Evolutionary conservation across 2,888 invertebrate species (phyloP), one percentile per base, ranked within the genome.

Genomic region (Aspidiotus rigidus): DNA sequence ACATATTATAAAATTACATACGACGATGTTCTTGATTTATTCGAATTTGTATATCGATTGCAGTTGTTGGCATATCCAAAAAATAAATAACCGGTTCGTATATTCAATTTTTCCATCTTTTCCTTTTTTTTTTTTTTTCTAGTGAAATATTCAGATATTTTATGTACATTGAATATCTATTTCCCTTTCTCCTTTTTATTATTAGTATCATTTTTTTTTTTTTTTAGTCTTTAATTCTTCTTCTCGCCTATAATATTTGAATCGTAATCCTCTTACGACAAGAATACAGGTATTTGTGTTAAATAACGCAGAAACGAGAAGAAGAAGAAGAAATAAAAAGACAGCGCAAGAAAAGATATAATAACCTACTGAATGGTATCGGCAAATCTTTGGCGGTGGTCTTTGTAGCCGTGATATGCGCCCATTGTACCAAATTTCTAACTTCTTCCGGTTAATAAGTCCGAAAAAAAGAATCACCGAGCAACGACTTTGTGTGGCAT

Each of bases 381-480:
- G 67, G 67, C 67, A 39, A 67, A 67, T 67, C 67, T 67, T 67
- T 67, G 67, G 67, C 67, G 67, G 67, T 67, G 67, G 67, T 67
- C 67, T 67, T 67, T 67, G 60, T 67, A 53, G 42, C 44, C 28
- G 49, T 44, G 59, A 42, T 42, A 44, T 59, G 67, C 59, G 59
- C 67, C 67, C 53, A 67, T 67, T 67, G 67, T 67, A 53, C 44
- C 67, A 60, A 17, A 59, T 44, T 67, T 59, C 57, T 67, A 67
- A 67, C 67, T 60, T 67, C 67, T 67, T 67, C 67, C 60, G 67
- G 59, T 59, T 60, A 67, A 67, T 17, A 49, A 67, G 60, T 39
- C 60, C 60, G 49, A 53, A 67, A 67, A 66, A 59, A 49, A 49
- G 59, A 44, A 67, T 56, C 64, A 28, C 59, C 39, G 13, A 59